A percentile compares a stretch with the other conserved stretches of the same genome.
Evolutionary conservation across 2,888 invertebrate genomes (phyloP).

Genomic region (Sicus ferrugineus): DNA sequence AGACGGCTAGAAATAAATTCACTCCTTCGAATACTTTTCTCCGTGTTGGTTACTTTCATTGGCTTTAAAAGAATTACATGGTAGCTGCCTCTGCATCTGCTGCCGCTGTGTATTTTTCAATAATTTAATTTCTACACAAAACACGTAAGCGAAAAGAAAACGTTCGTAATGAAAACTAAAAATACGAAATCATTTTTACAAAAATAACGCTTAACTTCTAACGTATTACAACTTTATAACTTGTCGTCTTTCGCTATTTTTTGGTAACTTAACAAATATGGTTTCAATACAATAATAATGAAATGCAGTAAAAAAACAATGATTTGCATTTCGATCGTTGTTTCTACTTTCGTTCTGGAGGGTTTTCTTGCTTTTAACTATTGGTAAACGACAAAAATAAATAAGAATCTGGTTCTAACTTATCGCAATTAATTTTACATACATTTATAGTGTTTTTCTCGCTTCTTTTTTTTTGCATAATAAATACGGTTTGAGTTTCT

Average conservation of each 20-base stretch:
- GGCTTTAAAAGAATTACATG: too few species aligned
- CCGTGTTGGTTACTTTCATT: constrained; percentile 4
- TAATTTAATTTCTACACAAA: constrained; percentile 35
- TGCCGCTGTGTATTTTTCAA: constrained; percentile 25
- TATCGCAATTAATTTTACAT: too few species aligned
- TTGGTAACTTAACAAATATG: not conserved
- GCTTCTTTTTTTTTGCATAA: too few species aligned
- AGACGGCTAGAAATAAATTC: not conserved
- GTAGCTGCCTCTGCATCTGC: not conserved
- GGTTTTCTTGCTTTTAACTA: not conserved
- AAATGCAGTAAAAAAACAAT: not conserved
- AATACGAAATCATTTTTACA: constrained; percentile 3
- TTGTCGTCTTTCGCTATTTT: not conserved
- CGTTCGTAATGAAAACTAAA: too few species aligned
- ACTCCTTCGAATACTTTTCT: not conserved
- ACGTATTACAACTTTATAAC: constrained; percentile 6
- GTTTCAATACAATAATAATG: not conserved
- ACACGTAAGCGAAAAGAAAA: constrained; percentile 6
- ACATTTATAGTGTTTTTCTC: too few species aligned
- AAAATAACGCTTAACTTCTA: not conserved
- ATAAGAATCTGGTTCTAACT: too few species aligned
- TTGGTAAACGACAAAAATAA: not conserved
- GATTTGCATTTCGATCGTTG: too few species aligned
- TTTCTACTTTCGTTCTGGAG: not conserved
- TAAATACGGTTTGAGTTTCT: too few species aligned